phyloP scores from a whole-genome alignment of 2,888 invertebrate genomes.

The Synanthedon andrenaeformis region DNA sequence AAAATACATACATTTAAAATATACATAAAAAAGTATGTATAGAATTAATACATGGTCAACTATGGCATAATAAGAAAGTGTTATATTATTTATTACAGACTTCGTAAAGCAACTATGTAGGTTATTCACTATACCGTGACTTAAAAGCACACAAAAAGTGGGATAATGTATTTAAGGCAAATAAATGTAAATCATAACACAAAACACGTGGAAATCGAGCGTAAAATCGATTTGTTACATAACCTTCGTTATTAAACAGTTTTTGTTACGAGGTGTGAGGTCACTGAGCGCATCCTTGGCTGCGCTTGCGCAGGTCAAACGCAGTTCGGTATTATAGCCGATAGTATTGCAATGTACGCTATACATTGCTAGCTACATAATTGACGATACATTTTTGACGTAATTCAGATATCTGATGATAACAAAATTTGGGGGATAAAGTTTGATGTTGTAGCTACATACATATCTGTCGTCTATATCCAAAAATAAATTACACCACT shows the following conservation, averaged over 20 bases:
- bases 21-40: too few relatives aligned
- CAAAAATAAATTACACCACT: too few relatives aligned
- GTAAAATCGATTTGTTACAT: conserved; percentile 4
- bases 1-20: too few relatives aligned
- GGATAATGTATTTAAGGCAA: too few relatives aligned
- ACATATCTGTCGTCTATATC: not conserved
- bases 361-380: not conserved
- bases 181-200: not conserved
- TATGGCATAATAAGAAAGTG: too few relatives aligned
- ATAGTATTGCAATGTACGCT: not conserved
- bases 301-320: conserved; percentile 1
- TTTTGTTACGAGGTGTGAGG: conserved; percentile 3
- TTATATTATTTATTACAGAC: too few relatives aligned
- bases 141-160: too few relatives aligned
- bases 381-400: not conserved
- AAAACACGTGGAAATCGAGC: not conserved
- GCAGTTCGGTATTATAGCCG: not conserved
- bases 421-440: not conserved
- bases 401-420: not conserved
- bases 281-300: conserved; percentile 1
- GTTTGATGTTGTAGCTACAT: not conserved
- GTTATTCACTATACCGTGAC: too few relatives aligned
- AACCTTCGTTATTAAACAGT: conserved; percentile 1
- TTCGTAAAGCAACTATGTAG: too few relatives aligned
- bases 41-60: too few relatives aligned